Evolutionary conservation across 2,888 invertebrate species (phyloP).

Genomic region (Cybosia mesomella): DNA sequence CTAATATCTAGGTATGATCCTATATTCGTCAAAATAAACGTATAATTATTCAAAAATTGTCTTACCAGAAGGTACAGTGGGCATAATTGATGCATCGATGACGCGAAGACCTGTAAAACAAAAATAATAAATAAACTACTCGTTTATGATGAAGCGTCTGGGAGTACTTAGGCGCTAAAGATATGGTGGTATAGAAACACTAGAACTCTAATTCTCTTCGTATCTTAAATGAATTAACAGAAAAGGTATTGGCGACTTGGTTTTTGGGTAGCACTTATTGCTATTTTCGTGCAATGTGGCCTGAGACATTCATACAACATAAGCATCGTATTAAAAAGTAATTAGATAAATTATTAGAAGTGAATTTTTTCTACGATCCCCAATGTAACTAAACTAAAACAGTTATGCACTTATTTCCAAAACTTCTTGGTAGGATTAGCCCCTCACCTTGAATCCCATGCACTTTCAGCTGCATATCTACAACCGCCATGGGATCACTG

Average conservation of each 20-base stretch:
- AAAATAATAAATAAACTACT: background rate
- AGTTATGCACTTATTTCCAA: background rate
- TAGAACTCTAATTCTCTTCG: too few species aligned
- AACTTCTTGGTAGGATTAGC: background rate
- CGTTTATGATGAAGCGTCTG: background rate
- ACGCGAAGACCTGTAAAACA: conserved; percentile 82
- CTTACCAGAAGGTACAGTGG: conserved; percentile 79
- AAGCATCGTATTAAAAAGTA: too few species aligned
- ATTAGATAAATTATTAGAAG: too few species aligned
- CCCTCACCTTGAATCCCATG: conserved; percentile 87
- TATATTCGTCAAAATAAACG: too few species aligned
- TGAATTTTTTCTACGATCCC: too few species aligned
- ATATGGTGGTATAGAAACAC: too few species aligned
- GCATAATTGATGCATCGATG: conserved; percentile 88
- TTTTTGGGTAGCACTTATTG: too few species aligned
- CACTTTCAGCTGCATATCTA: conserved; percentile 89
- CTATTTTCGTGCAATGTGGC: too few species aligned
- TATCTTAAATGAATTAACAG: too few species aligned
- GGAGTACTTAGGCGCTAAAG: background rate
- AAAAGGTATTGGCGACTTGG: too few species aligned
- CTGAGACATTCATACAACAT: too few species aligned
- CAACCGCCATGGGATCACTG: conserved; percentile 91
- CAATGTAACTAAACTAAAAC: background rate
- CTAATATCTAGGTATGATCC: too few species aligned
- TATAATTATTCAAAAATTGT: background rate